Conservation (phyloP, 2,888 invertebrate genomes). For the Amblyteles armatorius region DNA sequence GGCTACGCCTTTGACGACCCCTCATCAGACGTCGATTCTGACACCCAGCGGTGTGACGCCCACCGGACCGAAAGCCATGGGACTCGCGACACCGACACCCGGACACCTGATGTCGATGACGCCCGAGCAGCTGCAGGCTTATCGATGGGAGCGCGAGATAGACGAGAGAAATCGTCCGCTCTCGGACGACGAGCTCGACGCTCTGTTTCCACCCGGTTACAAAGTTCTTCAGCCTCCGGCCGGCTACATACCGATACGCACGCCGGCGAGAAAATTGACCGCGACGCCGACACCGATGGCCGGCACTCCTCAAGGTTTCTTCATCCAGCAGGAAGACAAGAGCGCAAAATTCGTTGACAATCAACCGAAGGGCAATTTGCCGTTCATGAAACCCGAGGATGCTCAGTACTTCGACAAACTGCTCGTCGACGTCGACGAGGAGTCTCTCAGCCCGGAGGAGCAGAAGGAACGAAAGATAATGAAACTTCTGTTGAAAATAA, state of each 20-base stretch:
- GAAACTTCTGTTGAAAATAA: slow-evolving; percentile 98
- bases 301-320: slow-evolving; percentile 96
- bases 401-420: slow-evolving; percentile 99
- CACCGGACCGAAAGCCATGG: slow-evolving; percentile 98
- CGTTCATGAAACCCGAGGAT: slow-evolving; percentile 98
- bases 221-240: slow-evolving; percentile 98
- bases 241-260: slow-evolving; percentile 97
- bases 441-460: slow-evolving; percentile 97
- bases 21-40: slow-evolving; percentile 89
- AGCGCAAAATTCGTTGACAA: slow-evolving; percentile 96
- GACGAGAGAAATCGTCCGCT: slow-evolving; percentile 98
- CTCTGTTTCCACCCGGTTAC: slow-evolving; percentile 99
- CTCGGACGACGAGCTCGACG: slow-evolving; percentile 98
- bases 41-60: slow-evolving; percentile 89
- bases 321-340: slow-evolving; percentile 96
- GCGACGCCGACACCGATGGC: slow-evolving; percentile 99
- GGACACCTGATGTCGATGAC: slow-evolving; percentile 99
- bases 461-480: slow-evolving; percentile 99
- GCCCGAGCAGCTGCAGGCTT: slow-evolving; percentile 99
- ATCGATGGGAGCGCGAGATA: slow-evolving; percentile 99
- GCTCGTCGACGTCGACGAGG: slow-evolving; percentile 99
- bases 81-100: slow-evolving; percentile 98
- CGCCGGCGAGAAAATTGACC: slow-evolving; percentile 98
- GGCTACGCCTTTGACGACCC: slow-evolving; percentile 90
- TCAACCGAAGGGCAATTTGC: slow-evolving; percentile 98